Evolutionary conservation across 2,888 invertebrate genomes (phyloP).

Genomic region (Thymelicus sylvestris): DNA sequence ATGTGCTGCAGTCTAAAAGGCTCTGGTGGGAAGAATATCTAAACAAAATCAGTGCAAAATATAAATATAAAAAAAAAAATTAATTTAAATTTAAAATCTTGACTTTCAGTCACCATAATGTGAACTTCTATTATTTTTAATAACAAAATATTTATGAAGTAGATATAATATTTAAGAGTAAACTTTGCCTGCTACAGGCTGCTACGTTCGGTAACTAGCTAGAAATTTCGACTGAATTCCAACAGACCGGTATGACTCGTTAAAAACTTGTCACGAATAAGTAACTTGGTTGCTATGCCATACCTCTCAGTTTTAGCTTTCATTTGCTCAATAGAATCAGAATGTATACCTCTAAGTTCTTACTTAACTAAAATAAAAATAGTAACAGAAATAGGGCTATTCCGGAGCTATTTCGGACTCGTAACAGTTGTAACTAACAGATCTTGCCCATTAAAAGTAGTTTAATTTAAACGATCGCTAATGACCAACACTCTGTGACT

Average conservation of each 20-base stretch:
- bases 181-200: too few relatives aligned
- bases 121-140: too few relatives aligned
- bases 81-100: too few relatives aligned
- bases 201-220: conserved; percentile 7
- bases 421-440: background rate
- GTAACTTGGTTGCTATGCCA: conserved; percentile 8
- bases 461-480: conserved; percentile 20
- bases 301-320: conserved; percentile 3
- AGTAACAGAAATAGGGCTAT: conserved; percentile 18
- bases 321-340: background rate
- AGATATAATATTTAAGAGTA: too few relatives aligned
- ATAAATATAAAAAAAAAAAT: too few relatives aligned
- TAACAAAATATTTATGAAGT: too few relatives aligned
- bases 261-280: conserved; percentile 14
- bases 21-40: too few relatives aligned
- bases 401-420: conserved; percentile 30
- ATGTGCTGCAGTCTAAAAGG: too few relatives aligned
- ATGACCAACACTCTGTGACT: conserved; percentile 1
- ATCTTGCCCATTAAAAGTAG: conserved; percentile 10
- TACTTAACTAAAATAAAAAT: conserved; percentile 11
- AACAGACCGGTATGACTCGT: conserved; percentile 22
- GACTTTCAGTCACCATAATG: too few relatives aligned
- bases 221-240: conserved; percentile 26
- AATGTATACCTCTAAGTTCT: background rate
- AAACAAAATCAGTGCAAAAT: too few relatives aligned